Conservation (phyloP, 2,113 vertebrate species). For the Mus pahari region DNA sequence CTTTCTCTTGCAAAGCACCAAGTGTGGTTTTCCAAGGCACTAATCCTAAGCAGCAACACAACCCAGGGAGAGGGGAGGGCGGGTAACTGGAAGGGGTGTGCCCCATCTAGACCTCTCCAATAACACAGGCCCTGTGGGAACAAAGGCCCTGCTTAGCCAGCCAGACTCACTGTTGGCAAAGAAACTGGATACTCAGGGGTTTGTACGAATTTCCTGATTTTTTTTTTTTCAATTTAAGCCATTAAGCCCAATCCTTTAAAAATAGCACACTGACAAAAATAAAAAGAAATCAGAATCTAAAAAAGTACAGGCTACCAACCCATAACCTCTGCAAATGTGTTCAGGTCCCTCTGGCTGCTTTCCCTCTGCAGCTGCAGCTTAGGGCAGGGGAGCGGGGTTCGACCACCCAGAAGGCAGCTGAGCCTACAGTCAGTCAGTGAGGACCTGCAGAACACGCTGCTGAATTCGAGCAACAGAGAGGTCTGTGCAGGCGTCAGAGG, state of each 20-base stretch:
- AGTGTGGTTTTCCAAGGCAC: background rate
- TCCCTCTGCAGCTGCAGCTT: background rate
- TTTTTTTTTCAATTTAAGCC: constrained; percentile 27
- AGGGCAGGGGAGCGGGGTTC: too few relatives aligned
- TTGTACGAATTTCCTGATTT: background rate
- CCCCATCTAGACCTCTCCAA: background rate
- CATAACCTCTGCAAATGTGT: background rate
- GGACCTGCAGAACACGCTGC: background rate
- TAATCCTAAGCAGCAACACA: background rate
- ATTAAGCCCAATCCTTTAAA: constrained; percentile 28
- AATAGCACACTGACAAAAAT: constrained; percentile 26
- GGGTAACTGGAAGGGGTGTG: background rate
- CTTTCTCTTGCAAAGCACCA: background rate
- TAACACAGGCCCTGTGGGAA: background rate
- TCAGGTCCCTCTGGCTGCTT: background rate
- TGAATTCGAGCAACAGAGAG: background rate
- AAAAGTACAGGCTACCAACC: background rate
- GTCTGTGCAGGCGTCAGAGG: background rate
- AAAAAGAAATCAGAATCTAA: background rate
- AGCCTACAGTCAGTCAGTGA: background rate
- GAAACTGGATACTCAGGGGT: constrained; percentile 18
- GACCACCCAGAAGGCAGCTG: background rate
- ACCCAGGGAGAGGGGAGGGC: background rate
- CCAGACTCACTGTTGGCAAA: background rate
- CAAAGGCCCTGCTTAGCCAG: accelerated